These are phyloP conservation scores for Oceanodroma leucorhoa DNA, from an alignment of 2,797 vertebrate genomes.

Conservation along the genomic window DNA sequence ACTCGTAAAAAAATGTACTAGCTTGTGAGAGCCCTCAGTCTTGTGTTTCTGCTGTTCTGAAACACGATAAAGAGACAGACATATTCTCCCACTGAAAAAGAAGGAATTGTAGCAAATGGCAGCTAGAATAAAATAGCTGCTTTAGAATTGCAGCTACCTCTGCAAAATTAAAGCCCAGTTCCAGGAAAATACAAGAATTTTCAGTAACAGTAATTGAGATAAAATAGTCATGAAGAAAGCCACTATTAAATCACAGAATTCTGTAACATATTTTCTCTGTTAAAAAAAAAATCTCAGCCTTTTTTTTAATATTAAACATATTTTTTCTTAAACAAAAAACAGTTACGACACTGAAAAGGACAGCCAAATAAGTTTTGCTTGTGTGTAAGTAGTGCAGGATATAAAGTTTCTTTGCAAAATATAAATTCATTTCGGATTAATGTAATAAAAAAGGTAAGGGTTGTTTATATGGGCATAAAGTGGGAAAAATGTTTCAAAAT, in stretches of 20 bases:
- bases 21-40: not conserved
- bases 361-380: not conserved
- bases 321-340: not conserved
- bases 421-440: not conserved
- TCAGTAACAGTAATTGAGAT: not conserved
- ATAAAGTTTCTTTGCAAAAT: not conserved
- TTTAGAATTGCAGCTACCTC: not conserved
- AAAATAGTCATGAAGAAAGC: not conserved
- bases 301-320: not conserved
- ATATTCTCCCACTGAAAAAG: not conserved
- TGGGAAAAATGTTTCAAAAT: not conserved
- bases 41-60: not conserved
- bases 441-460: not conserved
- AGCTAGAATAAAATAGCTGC: not conserved
- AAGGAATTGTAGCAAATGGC: not conserved
- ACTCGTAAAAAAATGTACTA: not conserved
- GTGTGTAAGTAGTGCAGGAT: not conserved
- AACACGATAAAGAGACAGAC: not conserved
- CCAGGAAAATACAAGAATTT: not conserved
- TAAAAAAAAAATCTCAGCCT: not conserved
- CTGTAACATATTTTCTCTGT: not conserved
- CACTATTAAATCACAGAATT: not conserved
- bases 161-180: not conserved
- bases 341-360: not conserved
- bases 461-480: not conserved